A percentile compares a stretch with the other conserved stretches of the same genome.
Conservation (phyloP, 2,113 vertebrate genomes). For the Bagarius yarrelli region DNA sequence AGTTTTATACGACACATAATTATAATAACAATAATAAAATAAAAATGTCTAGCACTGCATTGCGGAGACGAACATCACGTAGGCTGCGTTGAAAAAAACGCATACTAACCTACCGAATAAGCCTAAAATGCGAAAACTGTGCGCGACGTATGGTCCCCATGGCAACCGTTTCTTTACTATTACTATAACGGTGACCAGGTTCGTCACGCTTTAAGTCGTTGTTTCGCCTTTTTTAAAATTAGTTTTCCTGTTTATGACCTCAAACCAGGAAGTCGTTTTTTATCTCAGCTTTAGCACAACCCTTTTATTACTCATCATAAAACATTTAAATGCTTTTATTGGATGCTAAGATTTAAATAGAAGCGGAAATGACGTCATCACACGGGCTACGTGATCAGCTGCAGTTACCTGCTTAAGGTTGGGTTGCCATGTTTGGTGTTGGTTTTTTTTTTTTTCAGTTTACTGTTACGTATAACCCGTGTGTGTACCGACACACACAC, state of each 20-base stretch:
- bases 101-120: not conserved
- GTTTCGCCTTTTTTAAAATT: not conserved
- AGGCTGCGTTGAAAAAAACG: not conserved
- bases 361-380: not conserved
- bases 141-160: not conserved
- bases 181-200: too few relatives aligned
- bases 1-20: not conserved
- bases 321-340: not conserved
- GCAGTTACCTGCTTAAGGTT: not conserved
- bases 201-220: not conserved
- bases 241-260: not conserved
- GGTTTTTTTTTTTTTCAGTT: too few relatives aligned
- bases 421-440: conserved; percentile 1
- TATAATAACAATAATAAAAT: not conserved
- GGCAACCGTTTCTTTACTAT: not conserved
- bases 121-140: not conserved
- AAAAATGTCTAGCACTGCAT: not conserved
- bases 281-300: not conserved
- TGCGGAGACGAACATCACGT: conserved; percentile 1
- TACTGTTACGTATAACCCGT: not conserved
- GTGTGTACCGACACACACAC: not conserved
- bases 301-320: not conserved
- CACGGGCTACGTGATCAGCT: not conserved
- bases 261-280: conserved; percentile 33
- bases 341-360: not conserved